These are phyloP conservation scores for Elephantulus edwardii DNA, from an alignment of 2,113 vertebrate genomes.

Conservation along the genomic window DNA sequence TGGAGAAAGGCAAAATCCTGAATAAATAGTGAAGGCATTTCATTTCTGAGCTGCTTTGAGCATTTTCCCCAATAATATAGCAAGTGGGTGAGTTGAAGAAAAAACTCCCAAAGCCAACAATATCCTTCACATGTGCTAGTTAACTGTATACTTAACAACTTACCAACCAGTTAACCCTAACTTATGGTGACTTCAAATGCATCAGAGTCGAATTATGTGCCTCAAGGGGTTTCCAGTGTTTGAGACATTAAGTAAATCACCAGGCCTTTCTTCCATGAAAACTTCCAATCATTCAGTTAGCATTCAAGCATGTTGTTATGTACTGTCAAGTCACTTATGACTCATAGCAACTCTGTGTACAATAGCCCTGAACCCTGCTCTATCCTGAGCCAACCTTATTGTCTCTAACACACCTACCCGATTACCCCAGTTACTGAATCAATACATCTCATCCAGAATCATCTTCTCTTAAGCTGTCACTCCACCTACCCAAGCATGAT, in stretches of 20 bases:
- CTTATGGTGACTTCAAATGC: not conserved
- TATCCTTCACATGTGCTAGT: not conserved
- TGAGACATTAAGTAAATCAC: not conserved
- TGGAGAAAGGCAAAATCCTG: conserved; percentile 11
- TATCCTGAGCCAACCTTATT: too few relatives aligned
- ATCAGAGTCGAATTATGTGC: not conserved
- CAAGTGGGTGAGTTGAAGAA: not conserved
- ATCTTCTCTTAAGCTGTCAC: too few relatives aligned
- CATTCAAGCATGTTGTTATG: too few relatives aligned
- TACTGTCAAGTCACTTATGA: too few relatives aligned
- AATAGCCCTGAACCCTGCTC: too few relatives aligned
- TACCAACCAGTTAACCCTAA: not conserved
- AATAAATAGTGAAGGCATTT: conserved; percentile 43
- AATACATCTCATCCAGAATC: too few relatives aligned
- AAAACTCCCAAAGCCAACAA: not conserved
- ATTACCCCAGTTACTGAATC: too few relatives aligned
- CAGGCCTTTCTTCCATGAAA: not conserved
- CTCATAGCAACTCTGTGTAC: too few relatives aligned
- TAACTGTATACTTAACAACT: not conserved
- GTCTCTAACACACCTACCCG: too few relatives aligned
- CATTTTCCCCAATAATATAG: not conserved
- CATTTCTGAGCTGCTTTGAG: conserved; percentile 14
- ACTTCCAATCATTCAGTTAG: not conserved
- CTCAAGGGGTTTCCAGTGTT: not conserved
- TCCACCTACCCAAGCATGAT: too few relatives aligned